Evolutionary conservation across 2,888 invertebrate species (phyloP).

Genomic region (Mythimna lalbum): DNA sequence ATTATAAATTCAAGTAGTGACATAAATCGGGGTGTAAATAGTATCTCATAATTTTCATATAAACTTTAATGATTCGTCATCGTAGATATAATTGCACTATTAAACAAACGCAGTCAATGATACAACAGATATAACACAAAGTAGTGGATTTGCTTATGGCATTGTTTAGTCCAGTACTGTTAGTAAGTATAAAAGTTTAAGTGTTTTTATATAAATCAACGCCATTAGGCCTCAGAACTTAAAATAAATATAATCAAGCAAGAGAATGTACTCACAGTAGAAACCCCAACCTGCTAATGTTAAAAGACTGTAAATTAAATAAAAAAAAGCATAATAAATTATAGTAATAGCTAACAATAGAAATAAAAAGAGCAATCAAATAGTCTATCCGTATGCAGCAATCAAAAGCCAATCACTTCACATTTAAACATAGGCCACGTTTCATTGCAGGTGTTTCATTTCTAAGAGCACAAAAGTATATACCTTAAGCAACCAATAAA

Average conservation of each 20-base stretch:
- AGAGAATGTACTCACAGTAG: constrained; percentile 32
- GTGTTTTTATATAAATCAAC: neutral
- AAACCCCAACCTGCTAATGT: neutral
- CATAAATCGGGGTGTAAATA: constrained; percentile 46
- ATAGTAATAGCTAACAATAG: neutral
- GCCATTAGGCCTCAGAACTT: constrained; percentile 2
- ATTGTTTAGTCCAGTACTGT: constrained; percentile 8
- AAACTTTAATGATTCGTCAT: constrained; percentile 24
- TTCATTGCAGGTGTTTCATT: constrained; percentile 67
- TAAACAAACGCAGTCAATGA: neutral
- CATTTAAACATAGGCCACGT: constrained; percentile 56
- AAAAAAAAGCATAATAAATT: constrained; percentile 5
- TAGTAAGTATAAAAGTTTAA: constrained; percentile 19
- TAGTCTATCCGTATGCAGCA: constrained; percentile 61
- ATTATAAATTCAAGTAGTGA: constrained; percentile 45
- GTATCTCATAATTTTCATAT: constrained; percentile 23
- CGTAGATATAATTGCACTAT: constrained; percentile 23
- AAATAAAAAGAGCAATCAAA: neutral
- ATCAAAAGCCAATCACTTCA: constrained; percentile 55
- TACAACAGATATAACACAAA: neutral
- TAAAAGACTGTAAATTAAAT: constrained; percentile 22
- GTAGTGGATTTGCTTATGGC: neutral
- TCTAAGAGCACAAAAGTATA: constrained; percentile 77
- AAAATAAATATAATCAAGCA: neutral
- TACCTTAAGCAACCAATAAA: constrained; percentile 72